Base-by-base conservation (phyloP, 2,797 vertebrate genomes). In the Manis crassicaudata region DNA sequence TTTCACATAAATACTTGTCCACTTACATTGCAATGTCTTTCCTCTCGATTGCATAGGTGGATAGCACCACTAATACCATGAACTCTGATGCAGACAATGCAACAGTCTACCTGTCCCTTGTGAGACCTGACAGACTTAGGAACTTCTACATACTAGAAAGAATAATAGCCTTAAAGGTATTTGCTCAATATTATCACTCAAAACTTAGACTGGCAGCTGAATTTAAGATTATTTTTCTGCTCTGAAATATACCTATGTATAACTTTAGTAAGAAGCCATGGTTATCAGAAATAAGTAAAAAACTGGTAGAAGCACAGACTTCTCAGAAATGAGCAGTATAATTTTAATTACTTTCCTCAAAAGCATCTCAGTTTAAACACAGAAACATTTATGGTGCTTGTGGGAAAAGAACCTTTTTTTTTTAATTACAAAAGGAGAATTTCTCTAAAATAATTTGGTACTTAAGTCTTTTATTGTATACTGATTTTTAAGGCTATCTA, bases 291-390 rank as follows among this genome's bases (percentile, higher is more conserved):
- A 35, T 16, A 58, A 62, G 65, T 89, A 21, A 94, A 81, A 18
- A 21, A 21, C 25, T 23, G 11, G 37, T 35, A 73, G 32, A 92
- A 68, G 21, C 3, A 58, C 0, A 40, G 21, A 21, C 12, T 92
- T 94, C 17, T 94, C 80, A 89, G 20, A 43, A 76, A 52, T 72
- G 37, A 91, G 82, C 17, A 60, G 3, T 35, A 17, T 80, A 85
- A 86, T 89, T 77, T 73, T 56, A 35, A 83, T 50, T 80, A 12
- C 32, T 88, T 90, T 84, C 85, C 56, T 80, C 68, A 95, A 73
- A 97, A 79, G 56, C 60, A 87, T 35, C 56, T 86, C 54, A 93
- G 23, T 86, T 89, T 16, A 29, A 90, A 79, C 13, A 73, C 0
- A 77, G 52, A 80, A 70, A 70, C 17, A 75, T 79, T 76, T 85